These are phyloP conservation scores for Stegana nigrithorax DNA, from an alignment of 2,888 invertebrate species.

Conservation along the genomic window DNA sequence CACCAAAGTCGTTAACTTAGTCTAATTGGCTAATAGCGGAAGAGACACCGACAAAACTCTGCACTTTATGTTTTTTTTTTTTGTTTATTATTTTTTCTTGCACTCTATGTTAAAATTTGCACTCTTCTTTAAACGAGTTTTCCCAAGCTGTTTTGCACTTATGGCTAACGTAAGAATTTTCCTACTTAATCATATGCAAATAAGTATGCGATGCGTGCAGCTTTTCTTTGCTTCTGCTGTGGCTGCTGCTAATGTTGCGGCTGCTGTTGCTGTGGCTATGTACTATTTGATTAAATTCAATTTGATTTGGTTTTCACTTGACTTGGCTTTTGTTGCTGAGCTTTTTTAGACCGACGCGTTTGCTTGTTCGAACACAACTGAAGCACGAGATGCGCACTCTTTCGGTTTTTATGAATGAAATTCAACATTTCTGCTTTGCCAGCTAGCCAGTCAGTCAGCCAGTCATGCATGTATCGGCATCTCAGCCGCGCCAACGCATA, in stretches of 20 bases:
- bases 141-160: too few relatives aligned
- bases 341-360: constrained; percentile 67
- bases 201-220: too few relatives aligned
- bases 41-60: constrained; percentile 34
- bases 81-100: constrained; percentile 2
- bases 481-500: constrained; percentile 19
- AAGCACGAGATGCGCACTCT: constrained; percentile 69
- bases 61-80: not conserved
- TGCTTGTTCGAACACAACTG: constrained; percentile 70
- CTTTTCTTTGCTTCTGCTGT: constrained; percentile 16
- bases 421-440: constrained; percentile 47
- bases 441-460: too few relatives aligned
- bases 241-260: not conserved
- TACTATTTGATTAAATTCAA: not conserved
- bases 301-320: constrained; percentile 24
- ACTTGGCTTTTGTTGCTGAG: constrained; percentile 21
- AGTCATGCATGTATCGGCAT: constrained; percentile 6
- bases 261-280: not conserved
- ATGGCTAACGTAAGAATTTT: too few relatives aligned
- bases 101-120: too few relatives aligned
- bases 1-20: constrained; percentile 20
- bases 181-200: too few relatives aligned
- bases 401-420: constrained; percentile 70
- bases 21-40: constrained; percentile 8
- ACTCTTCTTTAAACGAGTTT: too few relatives aligned